Evolutionary conservation across 2,113 vertebrate species (phyloP).

Genomic region (Gadus chalcogrammus): DNA sequence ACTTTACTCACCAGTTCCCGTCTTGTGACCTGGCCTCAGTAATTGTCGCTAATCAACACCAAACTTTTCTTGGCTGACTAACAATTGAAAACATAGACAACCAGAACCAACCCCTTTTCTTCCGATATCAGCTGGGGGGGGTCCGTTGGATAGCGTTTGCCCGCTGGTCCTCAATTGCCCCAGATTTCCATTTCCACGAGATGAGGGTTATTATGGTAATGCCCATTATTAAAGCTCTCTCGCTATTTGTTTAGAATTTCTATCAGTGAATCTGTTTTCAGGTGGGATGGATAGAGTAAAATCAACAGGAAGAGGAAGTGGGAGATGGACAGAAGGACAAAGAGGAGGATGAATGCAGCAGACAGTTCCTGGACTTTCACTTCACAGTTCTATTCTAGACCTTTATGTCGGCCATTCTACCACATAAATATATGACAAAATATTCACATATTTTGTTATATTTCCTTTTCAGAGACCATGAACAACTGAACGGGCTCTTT

Average conservation of each 20-base stretch:
- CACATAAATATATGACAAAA: no score
- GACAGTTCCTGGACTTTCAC: no score
- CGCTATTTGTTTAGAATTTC: slow-evolving; percentile 50
- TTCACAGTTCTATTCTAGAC: no score
- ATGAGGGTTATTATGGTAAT: slow-evolving; percentile 63
- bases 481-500: no score
- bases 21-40: slow-evolving; percentile 34
- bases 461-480: no score
- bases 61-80: slow-evolving; percentile 52
- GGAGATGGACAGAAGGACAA: not conserved
- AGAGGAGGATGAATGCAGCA: slow-evolving; percentile 1
- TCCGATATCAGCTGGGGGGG: slow-evolving; percentile 51
- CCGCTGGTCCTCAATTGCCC: slow-evolving; percentile 31
- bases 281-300: slow-evolving; percentile 16
- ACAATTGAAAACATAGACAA: slow-evolving; percentile 41
- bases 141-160: slow-evolving; percentile 10
- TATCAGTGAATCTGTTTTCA: slow-evolving; percentile 21
- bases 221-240: slow-evolving; percentile 57
- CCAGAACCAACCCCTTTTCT: not conserved
- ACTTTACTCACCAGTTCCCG: slow-evolving; percentile 40
- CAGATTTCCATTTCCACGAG: slow-evolving; percentile 66
- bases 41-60: slow-evolving; percentile 66
- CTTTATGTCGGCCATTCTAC: no score
- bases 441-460: no score
- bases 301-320: slow-evolving; percentile 13